Evolutionary conservation across 2,888 invertebrate species (phyloP).

Genomic region (Zelleria hepariella): DNA sequence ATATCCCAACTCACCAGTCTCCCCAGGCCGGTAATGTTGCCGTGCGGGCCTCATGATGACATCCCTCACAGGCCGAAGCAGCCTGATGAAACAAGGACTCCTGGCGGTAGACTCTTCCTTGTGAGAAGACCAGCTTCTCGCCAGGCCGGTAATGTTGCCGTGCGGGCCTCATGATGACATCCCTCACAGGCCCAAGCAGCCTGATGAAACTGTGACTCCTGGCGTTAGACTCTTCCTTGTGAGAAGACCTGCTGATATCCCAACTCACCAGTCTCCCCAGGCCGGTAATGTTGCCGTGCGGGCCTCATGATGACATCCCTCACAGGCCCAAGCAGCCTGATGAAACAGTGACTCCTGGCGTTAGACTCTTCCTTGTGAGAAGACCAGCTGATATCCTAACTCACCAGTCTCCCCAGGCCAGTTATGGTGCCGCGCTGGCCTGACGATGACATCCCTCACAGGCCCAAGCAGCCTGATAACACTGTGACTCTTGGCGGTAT

Average conservation of each 20-base stretch:
- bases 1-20: slow-evolving; percentile 72
- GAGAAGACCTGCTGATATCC: too few relatives aligned
- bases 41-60: slow-evolving; percentile 76
- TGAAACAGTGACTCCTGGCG: slow-evolving; percentile 72
- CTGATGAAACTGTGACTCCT: slow-evolving; percentile 74
- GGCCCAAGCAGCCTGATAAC: slow-evolving; percentile 74
- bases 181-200: slow-evolving; percentile 74
- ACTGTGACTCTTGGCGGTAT: slow-evolving; percentile 73
- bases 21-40: slow-evolving; percentile 75
- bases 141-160: slow-evolving; percentile 75
- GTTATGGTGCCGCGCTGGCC: slow-evolving; percentile 73
- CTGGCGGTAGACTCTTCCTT: slow-evolving; percentile 69
- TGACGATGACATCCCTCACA: slow-evolving; percentile 75
- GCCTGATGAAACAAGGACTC: slow-evolving; percentile 72
- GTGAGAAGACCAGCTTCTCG: too few relatives aligned
- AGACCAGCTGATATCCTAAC: too few relatives aligned
- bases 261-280: too few relatives aligned
- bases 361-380: slow-evolving; percentile 67
- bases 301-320: slow-evolving; percentile 77
- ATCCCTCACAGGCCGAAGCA: slow-evolving; percentile 75
- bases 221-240: slow-evolving; percentile 66
- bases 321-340: slow-evolving; percentile 74
- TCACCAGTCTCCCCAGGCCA: too few relatives aligned
- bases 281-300: slow-evolving; percentile 72
- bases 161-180: slow-evolving; percentile 75